Conservation (phyloP, 2,797 vertebrate genomes). For the Eulemur rubriventer region DNA sequence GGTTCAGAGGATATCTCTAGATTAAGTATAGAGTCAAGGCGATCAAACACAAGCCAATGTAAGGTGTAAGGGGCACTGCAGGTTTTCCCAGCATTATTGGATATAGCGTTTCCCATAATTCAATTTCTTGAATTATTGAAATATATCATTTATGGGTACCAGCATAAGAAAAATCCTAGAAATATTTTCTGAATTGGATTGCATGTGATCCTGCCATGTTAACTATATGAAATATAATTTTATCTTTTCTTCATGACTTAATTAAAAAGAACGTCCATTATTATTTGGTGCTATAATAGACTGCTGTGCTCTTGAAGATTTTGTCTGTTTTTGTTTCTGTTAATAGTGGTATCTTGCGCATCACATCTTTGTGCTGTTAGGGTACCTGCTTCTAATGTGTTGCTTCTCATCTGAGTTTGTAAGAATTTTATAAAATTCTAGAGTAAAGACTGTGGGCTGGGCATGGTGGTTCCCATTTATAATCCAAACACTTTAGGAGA, state of each 20-base stretch:
- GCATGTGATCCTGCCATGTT: background rate
- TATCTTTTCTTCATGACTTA: constrained; percentile 22
- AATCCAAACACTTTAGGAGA: background rate
- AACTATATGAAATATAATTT: constrained; percentile 27
- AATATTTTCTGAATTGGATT: constrained; percentile 18
- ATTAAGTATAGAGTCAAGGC: background rate
- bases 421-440: background rate
- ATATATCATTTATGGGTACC: background rate
- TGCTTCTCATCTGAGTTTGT: background rate
- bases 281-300: background rate
- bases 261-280: constrained; percentile 36
- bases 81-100: background rate
- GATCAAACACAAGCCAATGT: background rate
- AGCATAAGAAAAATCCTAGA: background rate
- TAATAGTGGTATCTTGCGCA: background rate
- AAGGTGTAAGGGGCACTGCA: background rate
- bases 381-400: background rate
- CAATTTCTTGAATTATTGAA: constrained; percentile 35
- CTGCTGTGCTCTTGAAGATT: background rate
- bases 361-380: background rate
- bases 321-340: constrained; percentile 19
- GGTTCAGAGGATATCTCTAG: background rate
- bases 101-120: background rate
- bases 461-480: background rate
- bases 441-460: background rate